Percentiles rank a stretch among this genome's conserved stretches.
Conservation (phyloP, 2,888 invertebrate genomes). For the Hirtodrosophila confusa region DNA sequence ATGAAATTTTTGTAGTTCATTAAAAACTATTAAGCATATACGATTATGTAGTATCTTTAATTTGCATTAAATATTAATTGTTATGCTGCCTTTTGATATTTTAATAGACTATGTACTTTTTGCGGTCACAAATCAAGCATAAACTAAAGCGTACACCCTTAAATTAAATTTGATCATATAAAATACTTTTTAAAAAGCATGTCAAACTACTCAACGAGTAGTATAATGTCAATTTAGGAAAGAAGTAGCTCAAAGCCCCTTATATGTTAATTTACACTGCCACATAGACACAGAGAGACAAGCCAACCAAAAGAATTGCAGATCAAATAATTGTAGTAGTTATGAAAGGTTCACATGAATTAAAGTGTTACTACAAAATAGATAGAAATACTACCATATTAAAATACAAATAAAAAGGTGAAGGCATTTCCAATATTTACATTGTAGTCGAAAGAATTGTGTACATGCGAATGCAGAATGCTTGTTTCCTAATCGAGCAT, state of each 20-base stretch:
- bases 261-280: slow-evolving; percentile 25
- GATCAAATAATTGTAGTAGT: slow-evolving; percentile 8
- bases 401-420: slow-evolving; percentile 15
- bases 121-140: too few relatives aligned
- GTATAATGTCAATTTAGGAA: too few relatives aligned
- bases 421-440: slow-evolving; percentile 8
- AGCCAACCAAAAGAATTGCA: slow-evolving; percentile 1
- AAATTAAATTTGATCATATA: background rate
- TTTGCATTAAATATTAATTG: slow-evolving; percentile 8
- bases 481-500: slow-evolving; percentile 2
- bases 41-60: slow-evolving; percentile 1
- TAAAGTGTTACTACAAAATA: slow-evolving; percentile 45
- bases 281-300: slow-evolving; percentile 10
- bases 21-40: slow-evolving; percentile 5
- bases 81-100: slow-evolving; percentile 17
- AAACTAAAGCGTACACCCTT: too few relatives aligned
- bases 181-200: too few relatives aligned
- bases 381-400: slow-evolving; percentile 14
- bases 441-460: background rate
- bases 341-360: slow-evolving; percentile 9
- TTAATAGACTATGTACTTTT: slow-evolving; percentile 5
- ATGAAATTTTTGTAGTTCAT: slow-evolving; percentile 7
- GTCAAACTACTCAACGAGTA: too few relatives aligned
- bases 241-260: background rate
- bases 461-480: background rate